phyloP scores from a whole-genome alignment of 2,888 invertebrate species.

The Archips xylosteana region DNA sequence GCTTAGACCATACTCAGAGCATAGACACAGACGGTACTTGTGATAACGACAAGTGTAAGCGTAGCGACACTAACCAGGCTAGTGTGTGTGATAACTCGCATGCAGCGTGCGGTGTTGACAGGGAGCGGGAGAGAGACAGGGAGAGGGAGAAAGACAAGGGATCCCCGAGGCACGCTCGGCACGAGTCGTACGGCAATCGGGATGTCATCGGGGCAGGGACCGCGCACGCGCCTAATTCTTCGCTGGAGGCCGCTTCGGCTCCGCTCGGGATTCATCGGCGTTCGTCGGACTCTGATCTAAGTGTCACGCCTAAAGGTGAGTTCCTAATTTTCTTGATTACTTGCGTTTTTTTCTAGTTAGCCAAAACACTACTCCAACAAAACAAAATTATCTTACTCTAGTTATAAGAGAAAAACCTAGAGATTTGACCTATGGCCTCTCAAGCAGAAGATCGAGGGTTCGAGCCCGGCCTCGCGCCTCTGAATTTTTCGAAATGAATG shows the following conservation, averaged over 20 bases:
- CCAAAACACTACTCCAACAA: too few relatives aligned
- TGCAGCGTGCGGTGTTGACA: constrained; percentile 82
- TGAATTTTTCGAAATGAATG: too few relatives aligned
- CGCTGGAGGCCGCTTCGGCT: constrained; percentile 78
- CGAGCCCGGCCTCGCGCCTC: too few relatives aligned
- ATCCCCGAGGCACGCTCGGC: constrained; percentile 81
- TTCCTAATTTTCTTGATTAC: background rate
- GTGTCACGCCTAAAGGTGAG: constrained; percentile 96
- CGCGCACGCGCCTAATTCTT: constrained; percentile 63
- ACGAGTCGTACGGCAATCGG: constrained; percentile 83
- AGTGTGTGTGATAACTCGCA: constrained; percentile 85
- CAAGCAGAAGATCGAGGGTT: too few relatives aligned
- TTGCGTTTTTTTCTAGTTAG: too few relatives aligned
- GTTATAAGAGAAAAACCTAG: too few relatives aligned
- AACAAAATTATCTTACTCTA: too few relatives aligned
- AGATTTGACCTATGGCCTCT: too few relatives aligned
- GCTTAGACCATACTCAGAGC: constrained; percentile 66
- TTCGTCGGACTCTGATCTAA: constrained; percentile 97
- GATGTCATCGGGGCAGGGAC: constrained; percentile 59
- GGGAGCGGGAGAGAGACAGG: constrained; percentile 67
- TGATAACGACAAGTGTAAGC: constrained; percentile 46
- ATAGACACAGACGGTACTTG: constrained; percentile 63
- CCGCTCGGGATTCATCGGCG: constrained; percentile 89
- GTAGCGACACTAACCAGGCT: constrained; percentile 71
- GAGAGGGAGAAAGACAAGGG: constrained; percentile 65